Evolutionary conservation across 2,888 invertebrate genomes (phyloP), one percentile per base, ranked within the genome.

Genomic region (Leptopilina drosophilae): DNA sequence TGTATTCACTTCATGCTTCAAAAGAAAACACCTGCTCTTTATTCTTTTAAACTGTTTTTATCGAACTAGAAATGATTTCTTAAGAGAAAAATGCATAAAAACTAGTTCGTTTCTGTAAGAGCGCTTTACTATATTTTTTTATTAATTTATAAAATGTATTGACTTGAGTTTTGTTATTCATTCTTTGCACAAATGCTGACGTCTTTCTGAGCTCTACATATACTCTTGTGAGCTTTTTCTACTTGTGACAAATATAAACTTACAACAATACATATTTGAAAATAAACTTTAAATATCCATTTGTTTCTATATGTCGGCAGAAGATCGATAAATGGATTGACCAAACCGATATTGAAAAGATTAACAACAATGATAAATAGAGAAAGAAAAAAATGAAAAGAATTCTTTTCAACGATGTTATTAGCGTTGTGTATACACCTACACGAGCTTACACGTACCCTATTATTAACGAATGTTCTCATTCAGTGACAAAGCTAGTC

Each of bases 381-480:
- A 49, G 11, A 49, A 49, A 46, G 9, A 46, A 46, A 46, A 46
- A 46, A 46, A 46, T 62, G 65, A 46, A 59, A 79, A 59, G 82
- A 77, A 82, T 79, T 85, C 77, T 82, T 81, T 84, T 83, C 86
- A 87, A 87, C 82, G 84, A 81, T 85, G 87, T 85, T 87, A 86
- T 87, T 86, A 87, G 84, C 82, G 83, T 83, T 62, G 64, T 66
- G 77, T 65, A 75, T 46, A 49, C 20, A 69, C 69, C 53, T 56
- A 77, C 65, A 65, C 82, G 83, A 85, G 69, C 62, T 59, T 64
- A 87, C 87, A 86, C 87, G 87, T 84, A 87, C 81, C 85, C 84
- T 85, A 87, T 87, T 87, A 87, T 87, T 77, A 77, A 77, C 77
- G 77, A 59, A 73, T 73, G 77, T 65, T 76, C 80, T 77, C 77